Base-by-base conservation (phyloP, 1,140 invertebrate genomes). In the Neocloeon triangulifer region DNA sequence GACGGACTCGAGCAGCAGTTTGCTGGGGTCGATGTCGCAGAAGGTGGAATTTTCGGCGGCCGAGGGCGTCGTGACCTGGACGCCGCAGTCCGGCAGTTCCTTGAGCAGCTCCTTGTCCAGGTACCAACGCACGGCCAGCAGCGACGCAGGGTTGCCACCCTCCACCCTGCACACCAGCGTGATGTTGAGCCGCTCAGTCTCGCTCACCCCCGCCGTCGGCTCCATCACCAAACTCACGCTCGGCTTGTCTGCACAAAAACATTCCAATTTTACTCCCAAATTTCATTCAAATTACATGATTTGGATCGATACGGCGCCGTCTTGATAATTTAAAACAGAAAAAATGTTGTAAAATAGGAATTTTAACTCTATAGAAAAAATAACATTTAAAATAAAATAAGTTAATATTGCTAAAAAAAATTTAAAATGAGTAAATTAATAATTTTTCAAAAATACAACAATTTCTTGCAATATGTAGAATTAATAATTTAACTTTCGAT, bases 11-110 rank as follows among this genome's bases (percentile, higher is more conserved):
- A 88, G 56, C 19, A 82, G 58, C 37, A 86, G 55, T 54, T 80
- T 73, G 34, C 72, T 80, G 0, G 80, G 79, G 46, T 86, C 77
- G 40, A 84, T 71, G 48, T 77, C 72, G 50, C 79, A 84, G 28
- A 82, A 68, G 37, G 56, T 50, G 43, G 46, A 36, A 47, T 48
- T 41, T 50, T 51, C 30, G 52, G 33, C 42, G 44, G 34, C 38
- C 38, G 33, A 39, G 30, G 37, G 47, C 26, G 41, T 55, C 45
- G 42, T 52, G 33, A 65, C 69, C 13, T 61, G 63, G n/a, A n/a
- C n/a, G n/a, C n/a, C n/a, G 43, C 79, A 81, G 41, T 85, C 76
- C 1, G 79, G 78, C 28, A 86, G 58, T 50, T 84, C 74, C 45
- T 84, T 82, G 23, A 88, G 59, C 20, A 85, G 48, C 30, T 77